A percentile compares a stretch with the other conserved stretches of the same genome.
Conservation (phyloP, 2,113 vertebrate genomes). For the human (Homo sapiens) region DNA sequence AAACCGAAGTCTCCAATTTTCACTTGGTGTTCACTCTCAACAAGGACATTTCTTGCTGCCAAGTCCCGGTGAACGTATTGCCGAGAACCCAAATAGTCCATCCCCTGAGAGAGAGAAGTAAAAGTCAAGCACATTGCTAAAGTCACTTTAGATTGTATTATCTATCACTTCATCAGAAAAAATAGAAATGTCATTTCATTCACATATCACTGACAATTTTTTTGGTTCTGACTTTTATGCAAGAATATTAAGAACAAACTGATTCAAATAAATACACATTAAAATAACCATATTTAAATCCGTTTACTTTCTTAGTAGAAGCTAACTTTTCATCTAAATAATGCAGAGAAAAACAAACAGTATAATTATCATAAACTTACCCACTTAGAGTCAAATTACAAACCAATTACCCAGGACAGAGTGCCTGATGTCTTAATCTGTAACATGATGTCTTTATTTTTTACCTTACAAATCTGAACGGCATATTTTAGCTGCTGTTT, state of each 20-base stretch:
- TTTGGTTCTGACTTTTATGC: background rate
- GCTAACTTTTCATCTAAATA: background rate
- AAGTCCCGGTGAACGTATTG: slow-evolving; percentile 98
- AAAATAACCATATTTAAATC: background rate
- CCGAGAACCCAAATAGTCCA: slow-evolving; percentile 94
- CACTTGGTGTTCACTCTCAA: slow-evolving; percentile 94
- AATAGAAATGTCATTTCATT: background rate
- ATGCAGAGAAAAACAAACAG: background rate
- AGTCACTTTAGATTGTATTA: background rate
- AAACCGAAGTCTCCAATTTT: slow-evolving; percentile 99
- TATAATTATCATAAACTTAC: background rate
- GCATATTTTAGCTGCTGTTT: slow-evolving; percentile 92
- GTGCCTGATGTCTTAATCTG: background rate
- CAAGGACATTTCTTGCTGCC: slow-evolving; percentile 96
- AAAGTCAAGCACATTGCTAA: background rate
- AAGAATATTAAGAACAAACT: background rate
- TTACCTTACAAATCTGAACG: slow-evolving; percentile 95
- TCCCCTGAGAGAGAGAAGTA: slow-evolving; percentile 86
- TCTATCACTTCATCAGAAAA: background rate
- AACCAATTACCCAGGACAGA: background rate
- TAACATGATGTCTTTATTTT: background rate
- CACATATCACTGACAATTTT: background rate
- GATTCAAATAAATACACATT: background rate
- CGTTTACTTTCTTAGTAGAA: background rate
- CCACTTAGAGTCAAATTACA: background rate